Conservation (phyloP, 2,888 invertebrate species). For the Latrodectus elegans region DNA sequence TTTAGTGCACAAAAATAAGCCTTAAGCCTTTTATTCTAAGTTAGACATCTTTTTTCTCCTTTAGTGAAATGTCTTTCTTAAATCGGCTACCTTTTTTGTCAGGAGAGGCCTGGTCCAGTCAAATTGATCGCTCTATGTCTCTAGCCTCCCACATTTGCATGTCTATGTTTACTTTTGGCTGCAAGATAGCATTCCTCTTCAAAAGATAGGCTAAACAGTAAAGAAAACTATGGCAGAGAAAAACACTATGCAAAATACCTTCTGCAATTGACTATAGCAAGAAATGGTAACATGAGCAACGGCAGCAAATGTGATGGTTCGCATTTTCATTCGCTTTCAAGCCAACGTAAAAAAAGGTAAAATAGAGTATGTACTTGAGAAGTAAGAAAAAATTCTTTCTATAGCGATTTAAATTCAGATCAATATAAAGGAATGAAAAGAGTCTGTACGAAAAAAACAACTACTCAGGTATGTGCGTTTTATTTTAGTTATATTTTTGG, state of each 20-base stretch:
- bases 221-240: not conserved
- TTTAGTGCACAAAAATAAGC: conserved; percentile 28
- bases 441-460: no score
- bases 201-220: not conserved
- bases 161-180: conserved; percentile 31
- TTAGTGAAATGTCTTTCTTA: conserved; percentile 36
- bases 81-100: conserved; percentile 39
- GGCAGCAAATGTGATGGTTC: not conserved
- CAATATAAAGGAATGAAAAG: no score
- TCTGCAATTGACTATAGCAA: conserved; percentile 12
- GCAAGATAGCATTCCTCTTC: conserved; percentile 15
- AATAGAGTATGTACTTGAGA: no score
- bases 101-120: conserved; percentile 36
- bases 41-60: conserved; percentile 8
- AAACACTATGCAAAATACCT: conserved; percentile 7
- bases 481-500: no score
- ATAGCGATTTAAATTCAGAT: no score
- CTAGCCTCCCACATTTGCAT: conserved; percentile 45
- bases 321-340: no score
- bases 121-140: conserved; percentile 18
- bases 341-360: no score
- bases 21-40: conserved; percentile 44
- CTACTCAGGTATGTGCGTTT: no score
- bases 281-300: not conserved
- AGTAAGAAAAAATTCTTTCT: no score